Conservation (phyloP, 2,113 vertebrate species). For the Ceyx cyanopectus region DNA sequence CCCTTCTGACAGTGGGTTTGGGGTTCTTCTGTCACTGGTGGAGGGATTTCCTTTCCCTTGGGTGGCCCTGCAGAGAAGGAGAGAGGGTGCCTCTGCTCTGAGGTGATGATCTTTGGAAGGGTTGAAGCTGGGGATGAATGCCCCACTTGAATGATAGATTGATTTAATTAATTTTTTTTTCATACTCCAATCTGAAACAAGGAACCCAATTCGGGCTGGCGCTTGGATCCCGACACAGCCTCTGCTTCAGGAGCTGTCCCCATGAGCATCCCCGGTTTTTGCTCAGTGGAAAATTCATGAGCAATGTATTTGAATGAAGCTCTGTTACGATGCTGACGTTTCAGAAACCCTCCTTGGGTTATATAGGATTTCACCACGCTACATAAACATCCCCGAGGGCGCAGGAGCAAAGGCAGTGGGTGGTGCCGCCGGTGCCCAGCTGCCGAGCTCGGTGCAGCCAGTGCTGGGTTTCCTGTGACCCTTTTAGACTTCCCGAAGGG, state of each 20-base stretch:
- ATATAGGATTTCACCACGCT: background rate
- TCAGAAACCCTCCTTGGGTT: background rate
- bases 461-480: background rate
- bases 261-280: background rate
- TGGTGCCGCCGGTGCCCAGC: background rate
- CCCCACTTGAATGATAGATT: background rate
- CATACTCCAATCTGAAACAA: background rate
- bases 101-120: background rate
- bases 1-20: background rate
- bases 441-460: accelerated
- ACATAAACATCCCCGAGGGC: accelerated
- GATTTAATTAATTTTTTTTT: too few species aligned
- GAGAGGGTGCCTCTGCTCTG: accelerated
- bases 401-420: background rate
- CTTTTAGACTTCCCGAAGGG: background rate
- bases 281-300: background rate
- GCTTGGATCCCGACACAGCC: background rate
- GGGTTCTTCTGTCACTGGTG: background rate
- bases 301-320: background rate
- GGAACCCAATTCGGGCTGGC: background rate
- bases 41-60: background rate
- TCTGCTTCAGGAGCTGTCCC: background rate
- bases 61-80: background rate
- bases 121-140: background rate
- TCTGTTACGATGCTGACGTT: background rate